These are phyloP conservation scores for Meghimatium bilineatum DNA, from an alignment of 2,888 invertebrate species.

Conservation along the genomic window DNA sequence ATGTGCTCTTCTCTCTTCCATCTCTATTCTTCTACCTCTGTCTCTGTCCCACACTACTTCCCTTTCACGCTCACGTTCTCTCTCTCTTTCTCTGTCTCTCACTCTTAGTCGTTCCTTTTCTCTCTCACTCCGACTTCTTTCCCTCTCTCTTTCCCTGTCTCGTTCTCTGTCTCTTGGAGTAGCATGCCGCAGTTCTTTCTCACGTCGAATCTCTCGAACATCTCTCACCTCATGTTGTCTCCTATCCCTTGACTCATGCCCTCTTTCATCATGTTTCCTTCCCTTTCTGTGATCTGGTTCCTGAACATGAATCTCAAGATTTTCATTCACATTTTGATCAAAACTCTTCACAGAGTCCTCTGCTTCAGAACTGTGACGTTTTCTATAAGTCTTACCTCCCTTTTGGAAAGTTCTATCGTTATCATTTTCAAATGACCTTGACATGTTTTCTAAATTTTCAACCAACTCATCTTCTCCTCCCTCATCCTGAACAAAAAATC, in stretches of 20 bases:
- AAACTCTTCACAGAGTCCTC: conserved; percentile 39
- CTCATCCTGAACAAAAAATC: conserved; percentile 54
- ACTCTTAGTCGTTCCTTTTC: conserved; percentile 47
- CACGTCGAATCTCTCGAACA: conserved; percentile 55
- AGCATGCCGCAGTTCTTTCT: conserved; percentile 53
- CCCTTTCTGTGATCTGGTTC: conserved; percentile 42
- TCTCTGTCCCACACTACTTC: conserved; percentile 36
- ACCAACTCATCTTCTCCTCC: conserved; percentile 50
- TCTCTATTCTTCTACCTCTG: conserved; percentile 48
- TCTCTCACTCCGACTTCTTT: conserved; percentile 51
- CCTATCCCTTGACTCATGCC: conserved; percentile 39
- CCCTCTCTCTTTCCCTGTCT: conserved; percentile 76
- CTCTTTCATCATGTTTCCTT: conserved; percentile 43
- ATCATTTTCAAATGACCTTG: conserved; percentile 21
- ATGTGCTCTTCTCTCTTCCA: conserved; percentile 40
- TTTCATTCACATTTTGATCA: conserved; percentile 48
- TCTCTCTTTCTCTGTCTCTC: conserved; percentile 45
- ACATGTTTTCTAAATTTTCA: conserved; percentile 17
- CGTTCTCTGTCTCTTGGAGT: conserved; percentile 67
- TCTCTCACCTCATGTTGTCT: conserved; percentile 39
- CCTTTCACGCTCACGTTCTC: conserved; percentile 48
- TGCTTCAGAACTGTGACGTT: conserved; percentile 28
- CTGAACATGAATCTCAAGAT: background rate
- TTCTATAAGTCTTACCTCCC: conserved; percentile 33
- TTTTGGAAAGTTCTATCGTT: conserved; percentile 20